These are phyloP conservation scores for Anthopleura sola DNA, from an alignment of 64 coral and sea anemone species.

Conservation along the genomic window DNA sequence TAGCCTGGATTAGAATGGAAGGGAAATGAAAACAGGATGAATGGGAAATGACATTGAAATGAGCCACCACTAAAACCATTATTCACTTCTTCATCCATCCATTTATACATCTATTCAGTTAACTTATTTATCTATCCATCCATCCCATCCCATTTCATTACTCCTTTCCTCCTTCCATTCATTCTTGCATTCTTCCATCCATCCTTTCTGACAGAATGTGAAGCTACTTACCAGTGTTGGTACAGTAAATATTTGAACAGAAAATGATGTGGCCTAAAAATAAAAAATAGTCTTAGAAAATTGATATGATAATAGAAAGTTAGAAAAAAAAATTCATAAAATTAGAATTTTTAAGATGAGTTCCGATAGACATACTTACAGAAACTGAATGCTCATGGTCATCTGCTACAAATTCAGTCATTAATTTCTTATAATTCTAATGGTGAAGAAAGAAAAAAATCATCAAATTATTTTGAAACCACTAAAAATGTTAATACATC, in stretches of 20 bases:
- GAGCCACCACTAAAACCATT: neutral
- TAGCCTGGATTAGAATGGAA: conserved; percentile 39
- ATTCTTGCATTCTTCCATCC: neutral
- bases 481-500: too few relatives aligned
- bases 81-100: neutral
- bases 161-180: neutral
- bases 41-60: neutral
- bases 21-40: neutral
- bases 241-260: conserved; percentile 87
- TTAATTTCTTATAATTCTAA: conserved; percentile 77
- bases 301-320: neutral
- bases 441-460: neutral
- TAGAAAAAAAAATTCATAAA: neutral
- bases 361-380: conserved; percentile 28
- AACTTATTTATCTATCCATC: neutral
- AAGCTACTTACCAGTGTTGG: conserved; percentile 75
- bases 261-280: conserved; percentile 68
- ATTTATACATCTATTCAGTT: too few relatives aligned
- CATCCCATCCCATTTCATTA: neutral
- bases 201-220: neutral
- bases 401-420: conserved; percentile 82
- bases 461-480: neutral
- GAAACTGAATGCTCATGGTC: conserved; percentile 88
- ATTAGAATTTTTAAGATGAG: neutral
- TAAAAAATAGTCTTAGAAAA: neutral